Base-by-base conservation (phyloP, 2,888 invertebrate genomes). In the Chironomus riparius region DNA sequence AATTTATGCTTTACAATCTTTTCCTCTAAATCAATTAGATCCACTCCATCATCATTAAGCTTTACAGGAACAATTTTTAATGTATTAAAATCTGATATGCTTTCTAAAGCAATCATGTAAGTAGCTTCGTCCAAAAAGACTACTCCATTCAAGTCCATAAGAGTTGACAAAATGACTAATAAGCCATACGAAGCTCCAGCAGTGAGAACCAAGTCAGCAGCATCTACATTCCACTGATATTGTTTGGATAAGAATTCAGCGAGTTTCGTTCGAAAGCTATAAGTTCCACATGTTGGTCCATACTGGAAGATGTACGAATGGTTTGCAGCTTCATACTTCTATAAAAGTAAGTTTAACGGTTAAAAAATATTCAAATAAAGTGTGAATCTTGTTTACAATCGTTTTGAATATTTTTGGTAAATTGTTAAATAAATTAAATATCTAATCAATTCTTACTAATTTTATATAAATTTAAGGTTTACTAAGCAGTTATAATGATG, bases 111-210 rank as follows among this genome's bases (percentile, higher is more conserved):
- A 77, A 88, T 85, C 85, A 89, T 89, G 79, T 89, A 90, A 0
- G 89, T 88, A 13, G 86, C 87, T 80, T 90, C 88, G 79, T 90
- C 90, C 10, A 89, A 87, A 80, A 89, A 89, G 72, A 90, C 85
- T 10, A 85, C 82, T 1, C 86, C 87, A 68, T 85, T 83, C 2
- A 86, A 83, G 24, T 86, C 84, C 21, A 89, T 78, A n/a, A 88
- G 79, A 0, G 85, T 86, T n/a, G 86, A 86, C 6, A 88, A 79
- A 65, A 87, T 80, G 56, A 88, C 79, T 79, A 87, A 87, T 2
- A 90, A 79, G 0, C 89, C 90, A 78, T 88, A 86, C 0, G 88
- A 86, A 3, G 90, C 89, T 0, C 90, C 89, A 47, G 87, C 86
- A 0, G 88, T 89, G 15, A 88, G 81, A 74, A 89, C 83, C 28